These are phyloP conservation scores for Acrobasis suavella DNA, from an alignment of 2,888 invertebrate species.

Conservation along the genomic window DNA sequence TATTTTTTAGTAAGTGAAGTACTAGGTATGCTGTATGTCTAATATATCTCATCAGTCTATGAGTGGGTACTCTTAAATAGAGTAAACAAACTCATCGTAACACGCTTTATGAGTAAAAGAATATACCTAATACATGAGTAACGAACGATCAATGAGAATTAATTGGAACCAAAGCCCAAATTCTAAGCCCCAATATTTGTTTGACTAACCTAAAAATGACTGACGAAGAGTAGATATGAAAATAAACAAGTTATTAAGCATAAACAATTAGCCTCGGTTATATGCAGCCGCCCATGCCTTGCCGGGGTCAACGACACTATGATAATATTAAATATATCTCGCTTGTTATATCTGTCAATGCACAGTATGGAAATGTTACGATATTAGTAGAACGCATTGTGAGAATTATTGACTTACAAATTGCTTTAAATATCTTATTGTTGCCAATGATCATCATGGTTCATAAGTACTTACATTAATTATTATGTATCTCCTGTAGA, in stretches of 20 bases:
- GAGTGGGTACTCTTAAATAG: background rate
- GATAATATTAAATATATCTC: conserved; percentile 66
- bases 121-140: background rate
- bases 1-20: too few relatives aligned
- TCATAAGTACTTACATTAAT: too few relatives aligned
- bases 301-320: conserved; percentile 68
- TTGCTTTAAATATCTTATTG: background rate
- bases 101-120: background rate
- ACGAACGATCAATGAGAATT: conserved; percentile 10
- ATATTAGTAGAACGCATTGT: background rate
- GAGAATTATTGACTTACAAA: conserved; percentile 1
- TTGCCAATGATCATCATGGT: too few relatives aligned
- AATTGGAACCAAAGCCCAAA: conserved; percentile 9
- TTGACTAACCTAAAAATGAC: conserved; percentile 17
- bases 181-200: conserved; percentile 11
- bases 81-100: background rate
- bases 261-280: conserved; percentile 38
- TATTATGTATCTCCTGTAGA: too few relatives aligned
- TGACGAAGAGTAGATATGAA: conserved; percentile 22
- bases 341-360: conserved; percentile 7
- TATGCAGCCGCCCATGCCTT: conserved; percentile 51
- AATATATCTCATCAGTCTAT: too few relatives aligned
- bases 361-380: conserved; percentile 6
- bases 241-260: conserved; percentile 24
- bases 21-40: too few relatives aligned